Base-by-base conservation (phyloP, 2,797 vertebrate genomes). In the Erethizon dorsatum region DNA sequence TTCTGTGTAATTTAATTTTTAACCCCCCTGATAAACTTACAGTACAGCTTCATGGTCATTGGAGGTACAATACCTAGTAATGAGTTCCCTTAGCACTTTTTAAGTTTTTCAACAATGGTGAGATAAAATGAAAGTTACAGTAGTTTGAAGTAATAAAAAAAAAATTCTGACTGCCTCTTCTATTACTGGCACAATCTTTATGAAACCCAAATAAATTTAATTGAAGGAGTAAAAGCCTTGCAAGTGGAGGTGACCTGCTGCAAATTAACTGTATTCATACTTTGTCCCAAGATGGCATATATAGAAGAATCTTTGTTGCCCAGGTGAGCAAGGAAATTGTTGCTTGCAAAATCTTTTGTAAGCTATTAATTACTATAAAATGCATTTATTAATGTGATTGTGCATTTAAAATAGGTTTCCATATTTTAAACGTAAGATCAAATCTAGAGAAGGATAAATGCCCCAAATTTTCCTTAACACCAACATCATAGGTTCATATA, bases 1-100 rank as follows among this genome's bases (percentile, higher is more conserved):
- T 83, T 89, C 65, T 89, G 22, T 95, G n/a, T 33, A 33, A 69
- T 78, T 78, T 45, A 65, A n/a, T 83, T 94, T 96, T 90, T 84
- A 69, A 69, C 14, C 0, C 20, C 12, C 59, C 15, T 24, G 88
- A 10, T 80, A 28, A 69, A 11, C 45, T 88, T 91, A 26, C 69
- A 14, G 6, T 77, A 2, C 22, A 78, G 33, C 57, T 85, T 63
- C 12, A 31, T 88, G 26, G 24, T 79, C 71, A 15, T 33, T 90
- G n/a, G 69, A 83, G 10, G 45, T 79, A 13, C 63, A 69, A 28
- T 94, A 37, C 17, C 37, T 86, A 83, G 2, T 50, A 86, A 83
- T 65, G 61, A 75, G 26, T 83, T 87, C 14, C 24, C 88, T n/a
- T 73, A 56, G 24, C 9, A 88, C 41, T 78, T 96, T 63, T 93